phyloP scores from a whole-genome alignment of 2,888 invertebrate species.

The Apamea epomidion region DNA sequence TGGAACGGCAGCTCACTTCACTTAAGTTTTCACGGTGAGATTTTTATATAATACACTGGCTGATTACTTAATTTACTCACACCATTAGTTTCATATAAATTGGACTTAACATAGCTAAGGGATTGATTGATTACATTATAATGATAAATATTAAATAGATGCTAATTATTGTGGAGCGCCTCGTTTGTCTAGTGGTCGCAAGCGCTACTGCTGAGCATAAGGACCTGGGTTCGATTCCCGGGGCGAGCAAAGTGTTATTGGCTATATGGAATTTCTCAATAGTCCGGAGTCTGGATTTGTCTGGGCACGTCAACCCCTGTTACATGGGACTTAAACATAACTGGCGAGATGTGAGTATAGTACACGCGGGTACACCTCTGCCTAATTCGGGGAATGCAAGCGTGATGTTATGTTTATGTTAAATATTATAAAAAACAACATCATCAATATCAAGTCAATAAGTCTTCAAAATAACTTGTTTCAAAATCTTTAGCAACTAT shows the following conservation, averaged over 20 bases:
- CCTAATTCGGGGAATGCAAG: background rate
- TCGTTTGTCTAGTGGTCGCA: background rate
- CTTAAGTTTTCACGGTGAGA: background rate
- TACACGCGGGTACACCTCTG: background rate
- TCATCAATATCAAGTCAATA: conserved; percentile 9
- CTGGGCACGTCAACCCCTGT: background rate
- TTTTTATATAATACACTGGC: background rate
- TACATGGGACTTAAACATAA: background rate
- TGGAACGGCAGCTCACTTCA: background rate
- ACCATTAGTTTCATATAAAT: background rate
- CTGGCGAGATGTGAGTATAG: background rate
- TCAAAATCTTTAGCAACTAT: background rate
- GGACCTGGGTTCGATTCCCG: background rate
- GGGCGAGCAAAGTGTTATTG: background rate
- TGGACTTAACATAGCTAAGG: background rate
- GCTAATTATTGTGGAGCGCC: background rate
- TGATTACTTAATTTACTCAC: background rate
- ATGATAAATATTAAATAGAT: no score
- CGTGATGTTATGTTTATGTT: background rate
- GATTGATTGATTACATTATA: background rate
- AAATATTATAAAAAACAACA: background rate
- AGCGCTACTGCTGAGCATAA: background rate
- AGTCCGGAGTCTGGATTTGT: background rate
- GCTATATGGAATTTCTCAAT: background rate
- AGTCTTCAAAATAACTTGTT: conserved; percentile 13